A percentile compares a stretch with the other conserved stretches of the same genome.
Evolutionary conservation across 2,797 vertebrate genomes (phyloP).

Genomic region (Gymnoscopelus microlampas): DNA sequence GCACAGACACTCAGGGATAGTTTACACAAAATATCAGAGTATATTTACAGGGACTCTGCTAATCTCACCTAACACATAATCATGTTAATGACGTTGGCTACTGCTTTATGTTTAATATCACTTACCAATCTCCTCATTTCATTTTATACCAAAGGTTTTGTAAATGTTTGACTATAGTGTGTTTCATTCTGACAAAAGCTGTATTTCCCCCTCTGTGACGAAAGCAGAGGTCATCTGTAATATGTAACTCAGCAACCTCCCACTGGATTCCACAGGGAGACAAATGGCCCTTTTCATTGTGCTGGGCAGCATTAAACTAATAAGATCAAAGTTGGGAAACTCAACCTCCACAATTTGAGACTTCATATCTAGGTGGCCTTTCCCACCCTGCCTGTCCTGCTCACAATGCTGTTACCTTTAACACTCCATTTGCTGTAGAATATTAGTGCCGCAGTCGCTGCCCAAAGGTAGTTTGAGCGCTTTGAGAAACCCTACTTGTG

Average conservation of each 20-base stretch:
- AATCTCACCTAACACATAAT: too few relatives aligned
- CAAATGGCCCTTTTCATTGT: slow-evolving; percentile 56
- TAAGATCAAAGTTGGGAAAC: slow-evolving; percentile 24
- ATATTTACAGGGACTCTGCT: too few relatives aligned
- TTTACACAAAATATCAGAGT: too few relatives aligned
- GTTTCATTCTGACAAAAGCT: slow-evolving; percentile 3
- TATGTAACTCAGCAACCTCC: slow-evolving; percentile 41
- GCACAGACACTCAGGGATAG: too few relatives aligned
- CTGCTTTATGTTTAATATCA: too few relatives aligned
- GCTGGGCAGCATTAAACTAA: slow-evolving; percentile 11
- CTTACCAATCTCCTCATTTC: not conserved
- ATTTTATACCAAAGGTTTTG: not conserved
- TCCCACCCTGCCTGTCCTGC: slow-evolving; percentile 5
- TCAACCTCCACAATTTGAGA: slow-evolving; percentile 21
- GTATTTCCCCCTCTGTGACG: slow-evolving; percentile 12
- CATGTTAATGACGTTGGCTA: too few relatives aligned
- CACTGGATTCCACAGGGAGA: slow-evolving; percentile 33
- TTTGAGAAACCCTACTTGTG: slow-evolving; percentile 34
- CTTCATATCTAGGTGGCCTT: slow-evolving; percentile 51
- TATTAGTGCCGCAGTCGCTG: slow-evolving; percentile 18
- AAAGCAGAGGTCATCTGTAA: slow-evolving; percentile 46
- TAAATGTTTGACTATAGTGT: not conserved
- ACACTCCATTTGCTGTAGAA: slow-evolving; percentile 8
- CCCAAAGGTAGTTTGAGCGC: slow-evolving; percentile 6
- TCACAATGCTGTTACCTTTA: slow-evolving; percentile 17